phyloP scores from a whole-genome alignment of 2,888 invertebrate genomes.

The Orthonychiurus folsomi region DNA sequence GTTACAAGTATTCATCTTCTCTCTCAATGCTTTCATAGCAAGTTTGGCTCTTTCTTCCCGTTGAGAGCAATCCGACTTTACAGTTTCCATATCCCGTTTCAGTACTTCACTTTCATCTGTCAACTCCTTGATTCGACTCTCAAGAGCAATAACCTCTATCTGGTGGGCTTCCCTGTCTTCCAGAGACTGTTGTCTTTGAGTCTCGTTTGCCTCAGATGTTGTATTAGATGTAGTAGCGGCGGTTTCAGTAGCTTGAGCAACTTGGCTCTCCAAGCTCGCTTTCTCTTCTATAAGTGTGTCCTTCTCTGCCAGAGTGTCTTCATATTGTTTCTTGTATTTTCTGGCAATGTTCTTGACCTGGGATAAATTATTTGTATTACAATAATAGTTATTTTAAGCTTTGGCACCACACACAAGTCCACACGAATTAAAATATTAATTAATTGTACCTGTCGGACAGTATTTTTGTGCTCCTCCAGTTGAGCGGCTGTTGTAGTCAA shows the following conservation, averaged over 20 bases:
- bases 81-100: slow-evolving; percentile 25
- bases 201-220: slow-evolving; percentile 42
- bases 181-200: slow-evolving; percentile 48
- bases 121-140: slow-evolving; percentile 45
- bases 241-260: slow-evolving; percentile 45
- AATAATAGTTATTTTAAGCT: background rate
- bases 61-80: slow-evolving; percentile 23
- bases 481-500: slow-evolving; percentile 59
- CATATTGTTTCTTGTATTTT: slow-evolving; percentile 79
- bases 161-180: slow-evolving; percentile 57
- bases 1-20: slow-evolving; percentile 21
- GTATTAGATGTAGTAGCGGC: slow-evolving; percentile 31
- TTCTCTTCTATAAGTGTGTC: slow-evolving; percentile 59
- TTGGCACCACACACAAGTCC: background rate
- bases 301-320: slow-evolving; percentile 57
- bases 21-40: slow-evolving; percentile 26
- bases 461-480: slow-evolving; percentile 62
- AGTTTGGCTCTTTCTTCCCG: slow-evolving; percentile 28
- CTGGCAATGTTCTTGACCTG: slow-evolving; percentile 72
- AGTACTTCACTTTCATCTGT: slow-evolving; percentile 30
- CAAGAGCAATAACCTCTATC: slow-evolving; percentile 59
- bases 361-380: background rate
- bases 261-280: slow-evolving; percentile 52
- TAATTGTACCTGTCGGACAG: slow-evolving; percentile 23
- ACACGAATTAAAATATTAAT: background rate